Conservation (phyloP, 2,888 invertebrate genomes). For the Oligia fasciuncula region DNA sequence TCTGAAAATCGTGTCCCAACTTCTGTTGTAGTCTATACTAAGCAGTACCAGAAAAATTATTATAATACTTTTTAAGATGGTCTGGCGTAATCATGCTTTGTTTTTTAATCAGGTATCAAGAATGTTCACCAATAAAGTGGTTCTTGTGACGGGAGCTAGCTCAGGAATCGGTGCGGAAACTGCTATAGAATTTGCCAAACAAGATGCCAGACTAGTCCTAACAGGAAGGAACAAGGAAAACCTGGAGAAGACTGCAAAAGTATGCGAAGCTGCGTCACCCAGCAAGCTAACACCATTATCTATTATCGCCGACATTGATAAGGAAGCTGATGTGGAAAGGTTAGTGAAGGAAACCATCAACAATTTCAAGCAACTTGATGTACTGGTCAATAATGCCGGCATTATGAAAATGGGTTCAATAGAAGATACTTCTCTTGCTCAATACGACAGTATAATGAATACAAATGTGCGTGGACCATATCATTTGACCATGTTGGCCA, state of each 20-base stretch:
- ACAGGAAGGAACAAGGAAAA: constrained; percentile 92
- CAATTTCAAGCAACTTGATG: constrained; percentile 92
- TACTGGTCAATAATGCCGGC: constrained; percentile 95
- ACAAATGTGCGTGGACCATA: constrained; percentile 94
- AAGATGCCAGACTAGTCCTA: constrained; percentile 90
- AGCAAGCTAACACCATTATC: constrained; percentile 82
- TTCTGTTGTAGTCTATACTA: background rate
- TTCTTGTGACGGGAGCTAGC: constrained; percentile 91
- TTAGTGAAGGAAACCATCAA: constrained; percentile 91
- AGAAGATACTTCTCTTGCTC: constrained; percentile 93
- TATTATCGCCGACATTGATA: constrained; percentile 90
- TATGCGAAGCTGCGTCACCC: constrained; percentile 83
- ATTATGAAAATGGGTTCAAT: constrained; percentile 93
- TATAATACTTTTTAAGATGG: background rate
- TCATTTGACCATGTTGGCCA: constrained; percentile 94
- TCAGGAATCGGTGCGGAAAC: constrained; percentile 93
- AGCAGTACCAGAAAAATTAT: background rate
- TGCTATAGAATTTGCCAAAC: constrained; percentile 91
- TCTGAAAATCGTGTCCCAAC: background rate
- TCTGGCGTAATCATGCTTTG: background rate
- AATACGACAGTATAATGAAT: constrained; percentile 95
- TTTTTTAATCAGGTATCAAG: constrained; percentile 48
- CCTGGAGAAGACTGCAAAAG: constrained; percentile 89
- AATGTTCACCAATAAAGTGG: constrained; percentile 88
- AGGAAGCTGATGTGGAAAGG: constrained; percentile 91